Percentiles rank a stretch among this genome's conserved stretches.
Conservation (phyloP, 1,140 invertebrate genomes). For the Centruroides vittatus region DNA sequence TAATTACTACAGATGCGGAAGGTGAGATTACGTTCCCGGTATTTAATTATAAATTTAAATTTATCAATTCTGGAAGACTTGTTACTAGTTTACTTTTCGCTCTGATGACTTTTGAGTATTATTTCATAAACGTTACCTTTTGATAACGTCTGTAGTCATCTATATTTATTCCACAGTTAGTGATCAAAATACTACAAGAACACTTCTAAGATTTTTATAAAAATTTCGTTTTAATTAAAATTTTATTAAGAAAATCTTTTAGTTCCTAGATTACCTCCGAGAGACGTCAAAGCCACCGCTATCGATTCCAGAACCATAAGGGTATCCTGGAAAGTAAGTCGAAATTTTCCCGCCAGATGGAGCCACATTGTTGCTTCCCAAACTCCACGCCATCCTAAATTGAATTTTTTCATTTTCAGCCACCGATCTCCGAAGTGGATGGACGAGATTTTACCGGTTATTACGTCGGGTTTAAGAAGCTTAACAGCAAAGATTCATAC, state of each 20-base stretch:
- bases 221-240: no score
- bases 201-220: no score
- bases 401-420: conserved; percentile 28
- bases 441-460: conserved; percentile 89
- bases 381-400: not conserved
- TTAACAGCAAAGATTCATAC: conserved; percentile 25
- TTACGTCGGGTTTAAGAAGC: conserved; percentile 65
- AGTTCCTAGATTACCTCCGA: conserved; percentile 15
- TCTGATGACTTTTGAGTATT: not conserved
- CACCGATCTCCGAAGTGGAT: conserved; percentile 67
- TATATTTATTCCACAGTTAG: not conserved
- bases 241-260: not conserved
- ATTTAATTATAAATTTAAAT: conserved; percentile 5
- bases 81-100: not conserved
- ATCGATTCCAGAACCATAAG: conserved; percentile 11
- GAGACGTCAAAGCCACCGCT: conserved; percentile 11
- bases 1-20: conserved; percentile 67
- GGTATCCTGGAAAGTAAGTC: conserved; percentile 16
- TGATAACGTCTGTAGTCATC: not conserved
- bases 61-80: no score
- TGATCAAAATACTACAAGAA: no score
- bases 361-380: not conserved
- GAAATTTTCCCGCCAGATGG: not conserved
- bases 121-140: not conserved
- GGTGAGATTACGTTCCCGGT: conserved; percentile 26